Evolutionary conservation across 2,113 vertebrate species (phyloP).

Genomic region (Verasper variegatus): DNA sequence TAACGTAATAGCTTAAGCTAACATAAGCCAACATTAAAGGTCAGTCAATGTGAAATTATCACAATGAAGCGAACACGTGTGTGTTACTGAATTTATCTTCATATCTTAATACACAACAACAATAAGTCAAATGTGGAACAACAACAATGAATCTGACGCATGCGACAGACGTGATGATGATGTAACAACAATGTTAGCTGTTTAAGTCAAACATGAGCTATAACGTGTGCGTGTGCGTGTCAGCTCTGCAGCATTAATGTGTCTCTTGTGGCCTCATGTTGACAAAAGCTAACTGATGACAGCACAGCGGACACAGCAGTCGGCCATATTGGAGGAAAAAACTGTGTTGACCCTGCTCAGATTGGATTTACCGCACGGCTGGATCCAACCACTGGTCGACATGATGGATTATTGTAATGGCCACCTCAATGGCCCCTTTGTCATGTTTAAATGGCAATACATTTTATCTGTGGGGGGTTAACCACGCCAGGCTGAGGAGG

Average conservation of each 20-base stretch:
- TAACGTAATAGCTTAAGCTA: neutral
- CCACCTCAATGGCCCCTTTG: constrained; percentile 91
- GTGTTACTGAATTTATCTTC: too few relatives aligned
- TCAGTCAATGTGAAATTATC: neutral
- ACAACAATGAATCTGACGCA: too few relatives aligned
- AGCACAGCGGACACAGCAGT: constrained; percentile 85
- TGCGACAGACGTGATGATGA: neutral
- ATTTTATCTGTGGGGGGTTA: constrained; percentile 84
- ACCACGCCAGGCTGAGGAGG: constrained; percentile 78
- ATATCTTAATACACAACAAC: neutral
- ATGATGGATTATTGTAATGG: constrained; percentile 99
- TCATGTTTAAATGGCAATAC: constrained; percentile 99
- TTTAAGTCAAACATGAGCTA: neutral
- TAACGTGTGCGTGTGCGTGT: constrained; percentile 10
- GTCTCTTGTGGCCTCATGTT: constrained; percentile 88
- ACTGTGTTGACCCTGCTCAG: constrained; percentile 94
- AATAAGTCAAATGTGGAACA: neutral
- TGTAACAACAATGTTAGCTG: neutral
- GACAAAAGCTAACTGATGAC: constrained; percentile 95
- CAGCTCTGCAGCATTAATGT: constrained; percentile 80
- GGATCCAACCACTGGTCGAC: constrained; percentile 90
- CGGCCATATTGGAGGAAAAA: constrained; percentile 75
- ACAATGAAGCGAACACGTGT: too few relatives aligned
- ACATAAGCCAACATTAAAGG: neutral
- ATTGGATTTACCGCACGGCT: constrained; percentile 94